These are phyloP conservation scores for Leucoma salicis DNA, from an alignment of 2,888 invertebrate genomes.

Conservation along the genomic window DNA sequence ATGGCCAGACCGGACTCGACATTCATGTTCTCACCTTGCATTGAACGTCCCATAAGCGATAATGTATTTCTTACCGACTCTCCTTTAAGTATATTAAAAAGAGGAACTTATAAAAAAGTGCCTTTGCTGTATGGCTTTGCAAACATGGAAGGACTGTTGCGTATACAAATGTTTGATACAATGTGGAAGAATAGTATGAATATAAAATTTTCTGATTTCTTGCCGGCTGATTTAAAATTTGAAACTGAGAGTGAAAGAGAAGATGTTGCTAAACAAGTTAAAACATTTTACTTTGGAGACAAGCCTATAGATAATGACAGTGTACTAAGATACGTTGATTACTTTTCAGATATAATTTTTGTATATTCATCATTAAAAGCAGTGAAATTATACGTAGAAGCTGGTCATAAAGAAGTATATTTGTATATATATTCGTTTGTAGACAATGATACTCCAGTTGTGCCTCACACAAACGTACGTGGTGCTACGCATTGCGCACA, in stretches of 20 bases:
- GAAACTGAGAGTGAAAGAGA: slow-evolving; percentile 34
- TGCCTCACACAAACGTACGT: slow-evolving; percentile 31
- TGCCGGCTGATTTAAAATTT: slow-evolving; percentile 51
- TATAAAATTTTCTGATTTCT: slow-evolving; percentile 51
- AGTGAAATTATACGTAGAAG: slow-evolving; percentile 32
- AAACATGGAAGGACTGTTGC: slow-evolving; percentile 51
- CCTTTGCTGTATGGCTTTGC: slow-evolving; percentile 51
- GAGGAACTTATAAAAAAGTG: slow-evolving; percentile 38
- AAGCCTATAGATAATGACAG: slow-evolving; percentile 29
- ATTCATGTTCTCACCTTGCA: slow-evolving; percentile 3
- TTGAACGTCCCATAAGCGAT: slow-evolving; percentile 11
- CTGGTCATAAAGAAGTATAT: slow-evolving; percentile 39
- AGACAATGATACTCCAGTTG: slow-evolving; percentile 24
- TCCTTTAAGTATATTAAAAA: slow-evolving; percentile 43
- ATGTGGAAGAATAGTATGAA: slow-evolving; percentile 47
- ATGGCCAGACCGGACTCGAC: neutral
- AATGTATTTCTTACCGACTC: slow-evolving; percentile 42
- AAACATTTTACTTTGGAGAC: slow-evolving; percentile 44
- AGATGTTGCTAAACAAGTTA: slow-evolving; percentile 35
- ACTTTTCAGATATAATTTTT: slow-evolving; percentile 42
- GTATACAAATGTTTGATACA: slow-evolving; percentile 34
- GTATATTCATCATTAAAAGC: slow-evolving; percentile 31
- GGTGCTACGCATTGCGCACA: slow-evolving; percentile 45
- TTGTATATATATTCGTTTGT: slow-evolving; percentile 44
- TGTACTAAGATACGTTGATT: slow-evolving; percentile 41